A percentile compares a stretch with the other conserved stretches of the same genome.
These are phyloP conservation scores for Mionectes olivaceus DNA, from an alignment of 2,797 vertebrate species.

Conservation along the genomic window DNA sequence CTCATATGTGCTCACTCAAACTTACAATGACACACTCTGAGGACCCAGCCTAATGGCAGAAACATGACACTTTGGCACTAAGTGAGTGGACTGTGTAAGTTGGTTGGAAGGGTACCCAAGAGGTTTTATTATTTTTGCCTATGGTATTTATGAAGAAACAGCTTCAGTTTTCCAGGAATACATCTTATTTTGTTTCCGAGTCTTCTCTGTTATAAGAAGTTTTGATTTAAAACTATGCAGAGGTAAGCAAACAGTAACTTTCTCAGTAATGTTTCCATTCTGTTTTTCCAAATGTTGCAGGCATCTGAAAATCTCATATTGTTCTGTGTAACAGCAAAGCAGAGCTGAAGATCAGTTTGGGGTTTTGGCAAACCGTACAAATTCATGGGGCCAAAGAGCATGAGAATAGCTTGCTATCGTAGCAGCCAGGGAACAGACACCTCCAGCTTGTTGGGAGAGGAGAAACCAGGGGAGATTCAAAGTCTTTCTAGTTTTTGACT, in stretches of 20 bases:
- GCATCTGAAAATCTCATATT: neutral
- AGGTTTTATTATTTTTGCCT: constrained; percentile 25
- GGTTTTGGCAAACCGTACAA: neutral
- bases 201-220: neutral
- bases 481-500: neutral
- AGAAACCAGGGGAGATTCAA: neutral
- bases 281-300: neutral
- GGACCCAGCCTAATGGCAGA: neutral
- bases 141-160: neutral
- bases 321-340: neutral
- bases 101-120: neutral
- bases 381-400: neutral
- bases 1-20: neutral
- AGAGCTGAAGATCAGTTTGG: neutral
- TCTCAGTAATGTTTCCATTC: neutral
- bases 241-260: neutral
- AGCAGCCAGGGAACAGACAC: neutral
- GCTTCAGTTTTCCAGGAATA: constrained; percentile 14
- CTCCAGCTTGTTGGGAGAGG: neutral
- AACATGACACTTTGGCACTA: constrained; percentile 18
- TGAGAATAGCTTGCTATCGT: neutral
- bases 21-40: neutral
- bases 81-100: neutral
- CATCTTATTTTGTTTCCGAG: neutral
- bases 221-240: neutral